phyloP scores from a whole-genome alignment of 1,140 invertebrate species.

The Helicoverpa zea region DNA sequence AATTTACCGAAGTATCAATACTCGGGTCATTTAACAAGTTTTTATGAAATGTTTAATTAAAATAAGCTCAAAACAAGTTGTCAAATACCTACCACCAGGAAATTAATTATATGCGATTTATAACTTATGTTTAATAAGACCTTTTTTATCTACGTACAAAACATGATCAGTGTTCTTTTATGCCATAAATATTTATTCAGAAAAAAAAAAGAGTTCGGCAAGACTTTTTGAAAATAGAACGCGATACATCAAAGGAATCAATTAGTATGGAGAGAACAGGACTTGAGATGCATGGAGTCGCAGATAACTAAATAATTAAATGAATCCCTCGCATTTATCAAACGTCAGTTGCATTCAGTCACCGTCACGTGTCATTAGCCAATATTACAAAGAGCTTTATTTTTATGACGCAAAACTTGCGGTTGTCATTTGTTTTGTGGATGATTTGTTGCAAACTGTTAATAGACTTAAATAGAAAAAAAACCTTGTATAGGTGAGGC shows the following conservation, averaged over 20 bases:
- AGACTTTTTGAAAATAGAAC: slow-evolving; percentile 31
- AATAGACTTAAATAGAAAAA: no score
- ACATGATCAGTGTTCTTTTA: neutral
- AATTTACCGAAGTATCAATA: neutral
- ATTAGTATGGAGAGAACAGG: slow-evolving; percentile 28
- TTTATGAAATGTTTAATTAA: neutral
- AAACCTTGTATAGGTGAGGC: no score
- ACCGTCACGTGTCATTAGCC: slow-evolving; percentile 68
- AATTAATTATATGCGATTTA: slow-evolving; percentile 1
- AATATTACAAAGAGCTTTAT: slow-evolving; percentile 49
- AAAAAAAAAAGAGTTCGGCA: neutral
- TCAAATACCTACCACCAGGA: slow-evolving; percentile 6
- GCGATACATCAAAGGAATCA: slow-evolving; percentile 47
- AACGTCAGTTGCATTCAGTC: slow-evolving; percentile 60
- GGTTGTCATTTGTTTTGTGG: neutral
- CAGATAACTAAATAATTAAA: slow-evolving; percentile 41
- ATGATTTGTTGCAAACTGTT: neutral
- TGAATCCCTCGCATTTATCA: slow-evolving; percentile 51
- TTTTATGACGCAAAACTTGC: neutral
- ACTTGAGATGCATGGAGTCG: slow-evolving; percentile 33
- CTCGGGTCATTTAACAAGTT: neutral
- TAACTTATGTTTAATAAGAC: neutral
- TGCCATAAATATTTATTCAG: neutral
- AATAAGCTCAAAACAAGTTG: slow-evolving; percentile 2
- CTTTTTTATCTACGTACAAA: slow-evolving; percentile 4